A percentile compares a stretch with the other conserved stretches of the same genome.
Conservation (phyloP, 1,140 invertebrate species). For the Drusus annulatus region DNA sequence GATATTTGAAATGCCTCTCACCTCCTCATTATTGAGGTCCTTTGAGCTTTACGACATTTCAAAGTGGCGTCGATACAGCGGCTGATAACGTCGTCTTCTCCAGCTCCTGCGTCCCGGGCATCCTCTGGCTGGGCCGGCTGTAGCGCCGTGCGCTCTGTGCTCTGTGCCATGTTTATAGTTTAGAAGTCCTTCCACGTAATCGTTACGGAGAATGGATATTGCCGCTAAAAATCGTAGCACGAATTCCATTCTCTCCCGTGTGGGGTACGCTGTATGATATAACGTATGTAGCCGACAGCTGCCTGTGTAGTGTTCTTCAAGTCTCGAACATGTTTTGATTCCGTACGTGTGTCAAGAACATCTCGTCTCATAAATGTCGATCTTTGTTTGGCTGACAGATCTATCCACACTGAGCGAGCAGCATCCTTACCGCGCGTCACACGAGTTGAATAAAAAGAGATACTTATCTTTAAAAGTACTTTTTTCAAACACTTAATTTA, state of each 20-base stretch:
- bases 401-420: background rate
- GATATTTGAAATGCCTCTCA: too few relatives aligned
- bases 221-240: background rate
- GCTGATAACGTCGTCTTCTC: too few relatives aligned
- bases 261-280: background rate
- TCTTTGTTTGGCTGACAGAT: background rate
- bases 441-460: too few relatives aligned
- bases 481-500: too few relatives aligned
- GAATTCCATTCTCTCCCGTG: background rate
- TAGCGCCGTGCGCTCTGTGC: background rate
- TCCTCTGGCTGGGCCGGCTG: background rate
- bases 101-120: too few relatives aligned
- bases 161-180: background rate
- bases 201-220: background rate
- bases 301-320: background rate
- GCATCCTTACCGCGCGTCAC: too few relatives aligned
- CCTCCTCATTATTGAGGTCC: too few relatives aligned
- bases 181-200: background rate
- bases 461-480: too few relatives aligned
- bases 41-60: too few relatives aligned
- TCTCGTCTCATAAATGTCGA: slow-evolving; percentile 11
- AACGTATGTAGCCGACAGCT: background rate
- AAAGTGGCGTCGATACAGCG: too few relatives aligned
- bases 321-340: slow-evolving; percentile 4
- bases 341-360: slow-evolving; percentile 7